Evolutionary conservation across 2,888 invertebrate species (phyloP).

Genomic region (Chalcosyrphus nemorum): DNA sequence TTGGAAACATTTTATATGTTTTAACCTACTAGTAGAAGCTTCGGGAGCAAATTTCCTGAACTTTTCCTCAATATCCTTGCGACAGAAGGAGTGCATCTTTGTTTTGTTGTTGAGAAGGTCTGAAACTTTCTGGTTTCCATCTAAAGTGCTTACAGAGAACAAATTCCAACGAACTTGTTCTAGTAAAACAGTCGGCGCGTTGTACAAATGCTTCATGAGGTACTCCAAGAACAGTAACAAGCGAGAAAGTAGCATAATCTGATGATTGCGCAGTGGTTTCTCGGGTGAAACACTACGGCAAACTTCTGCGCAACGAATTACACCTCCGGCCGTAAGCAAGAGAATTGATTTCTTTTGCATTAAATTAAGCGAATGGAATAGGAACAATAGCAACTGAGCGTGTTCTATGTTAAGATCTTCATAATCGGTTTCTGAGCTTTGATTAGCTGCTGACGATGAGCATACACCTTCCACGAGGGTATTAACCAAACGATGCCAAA

Average conservation of each 20-base stretch:
- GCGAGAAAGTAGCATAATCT: slow-evolving; percentile 91
- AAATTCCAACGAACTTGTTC: slow-evolving; percentile 95
- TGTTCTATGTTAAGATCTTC: slow-evolving; percentile 97
- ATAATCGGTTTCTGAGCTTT: slow-evolving; percentile 79
- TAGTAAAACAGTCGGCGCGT: slow-evolving; percentile 92
- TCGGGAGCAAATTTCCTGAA: slow-evolving; percentile 85
- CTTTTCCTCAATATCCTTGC: slow-evolving; percentile 89
- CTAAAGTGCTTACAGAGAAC: slow-evolving; percentile 85
- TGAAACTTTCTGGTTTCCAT: slow-evolving; percentile 83
- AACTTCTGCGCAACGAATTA: slow-evolving; percentile 87
- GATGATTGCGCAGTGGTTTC: slow-evolving; percentile 83
- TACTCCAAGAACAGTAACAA: slow-evolving; percentile 95
- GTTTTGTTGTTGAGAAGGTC: slow-evolving; percentile 83
- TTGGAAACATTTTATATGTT: no score
- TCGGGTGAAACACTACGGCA: slow-evolving; percentile 82
- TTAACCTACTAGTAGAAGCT: slow-evolving; percentile 78
- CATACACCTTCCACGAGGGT: slow-evolving; percentile 93
- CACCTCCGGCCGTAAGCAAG: slow-evolving; percentile 90
- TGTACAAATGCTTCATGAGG: slow-evolving; percentile 96
- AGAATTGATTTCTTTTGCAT: slow-evolving; percentile 98
- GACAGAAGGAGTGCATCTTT: slow-evolving; percentile 87
- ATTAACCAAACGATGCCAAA: slow-evolving; percentile 95
- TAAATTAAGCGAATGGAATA: slow-evolving; percentile 96
- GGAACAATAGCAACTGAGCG: slow-evolving; percentile 94
- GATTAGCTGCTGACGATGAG: slow-evolving; percentile 74